Base-by-base conservation (phyloP, 1,140 invertebrate species). In the Euglossa dilemma region DNA sequence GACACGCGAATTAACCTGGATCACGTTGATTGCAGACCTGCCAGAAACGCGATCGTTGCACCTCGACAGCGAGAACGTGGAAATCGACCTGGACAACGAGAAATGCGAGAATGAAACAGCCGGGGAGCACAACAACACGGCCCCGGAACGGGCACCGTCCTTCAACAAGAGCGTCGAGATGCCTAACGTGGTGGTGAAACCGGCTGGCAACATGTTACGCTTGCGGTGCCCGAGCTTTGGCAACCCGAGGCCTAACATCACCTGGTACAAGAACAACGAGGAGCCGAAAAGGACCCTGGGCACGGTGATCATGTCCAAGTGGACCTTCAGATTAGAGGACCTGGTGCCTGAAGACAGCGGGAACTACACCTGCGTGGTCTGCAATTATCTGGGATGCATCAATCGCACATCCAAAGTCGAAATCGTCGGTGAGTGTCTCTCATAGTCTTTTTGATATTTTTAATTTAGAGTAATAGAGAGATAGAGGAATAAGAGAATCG, bases 351-450 rank as follows among this genome's bases (percentile, higher is more conserved):
- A 96, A 18, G 98, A 99, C 88, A 96, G 95, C 64, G 98, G 97
- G 36, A 97, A 97, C 87, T 99, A 99, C 91, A 98, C 97, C 0
- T 99, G 98, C 90, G 94, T 96, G 47, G 96, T 98, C 11, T 97
- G 96, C 94, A 99, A 99, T 91, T 90, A 94, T 12, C 90, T 96
- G 25, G 97, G 96, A 12, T 97, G 97, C 89, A 96, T 98, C 71
- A 95, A 97, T 59, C 96, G 96, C 90, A 97, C 96, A 0, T 97
- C 96, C 89, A 95, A 94, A 82, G 94, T 98, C 11, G 95, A 97
- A 78, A 95, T 98, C 71, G 95, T 97, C 85, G 97, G 97, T 98
- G 94, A 96, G 95, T 94, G 20, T 25, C 18, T 1, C 9, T 14
- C 47, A 18, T 43, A 20, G 6, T 70, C 7, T 5, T 36, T 23